A percentile compares a stretch with the other conserved stretches of the same genome.
phyloP scores from a whole-genome alignment of 2,888 invertebrate genomes.

The Limnephilus auricula region DNA sequence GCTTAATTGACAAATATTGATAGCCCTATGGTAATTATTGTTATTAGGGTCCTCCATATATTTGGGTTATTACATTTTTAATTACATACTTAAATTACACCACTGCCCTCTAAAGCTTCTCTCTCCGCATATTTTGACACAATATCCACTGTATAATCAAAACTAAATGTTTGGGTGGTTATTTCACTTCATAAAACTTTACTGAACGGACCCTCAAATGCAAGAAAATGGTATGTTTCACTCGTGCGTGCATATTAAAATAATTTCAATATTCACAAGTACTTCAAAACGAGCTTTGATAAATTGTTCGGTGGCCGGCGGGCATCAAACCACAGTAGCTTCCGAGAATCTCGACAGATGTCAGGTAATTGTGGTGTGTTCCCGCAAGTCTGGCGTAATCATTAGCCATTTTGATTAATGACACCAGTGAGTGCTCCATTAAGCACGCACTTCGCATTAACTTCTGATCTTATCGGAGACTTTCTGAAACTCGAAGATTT shows the following conservation, averaged over 20 bases:
- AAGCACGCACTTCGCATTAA: neutral
- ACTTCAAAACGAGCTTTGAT: neutral
- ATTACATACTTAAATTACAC: too few relatives aligned
- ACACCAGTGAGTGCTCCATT: conserved; percentile 11
- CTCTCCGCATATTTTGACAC: neutral
- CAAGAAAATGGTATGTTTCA: neutral
- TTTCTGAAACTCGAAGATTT: conserved; percentile 32
- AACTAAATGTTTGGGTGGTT: neutral
- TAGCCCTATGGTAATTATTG: too few relatives aligned
- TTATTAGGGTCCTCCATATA: too few relatives aligned
- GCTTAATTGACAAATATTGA: too few relatives aligned
- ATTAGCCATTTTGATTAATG: conserved; percentile 40
- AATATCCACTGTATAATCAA: neutral
- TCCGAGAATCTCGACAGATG: conserved; percentile 23
- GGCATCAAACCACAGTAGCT: conserved; percentile 8
- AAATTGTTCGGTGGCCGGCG: neutral
- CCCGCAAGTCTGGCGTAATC: neutral
- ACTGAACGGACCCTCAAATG: neutral
- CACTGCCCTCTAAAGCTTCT: too few relatives aligned
- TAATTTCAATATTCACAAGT: neutral
- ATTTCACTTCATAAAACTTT: neutral
- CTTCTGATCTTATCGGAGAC: conserved; percentile 29
- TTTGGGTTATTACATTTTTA: too few relatives aligned
- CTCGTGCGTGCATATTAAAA: neutral
- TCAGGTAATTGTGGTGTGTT: conserved; percentile 11